phyloP scores from a whole-genome alignment of 2,797 vertebrate genomes.

The Champsocephalus esox region DNA sequence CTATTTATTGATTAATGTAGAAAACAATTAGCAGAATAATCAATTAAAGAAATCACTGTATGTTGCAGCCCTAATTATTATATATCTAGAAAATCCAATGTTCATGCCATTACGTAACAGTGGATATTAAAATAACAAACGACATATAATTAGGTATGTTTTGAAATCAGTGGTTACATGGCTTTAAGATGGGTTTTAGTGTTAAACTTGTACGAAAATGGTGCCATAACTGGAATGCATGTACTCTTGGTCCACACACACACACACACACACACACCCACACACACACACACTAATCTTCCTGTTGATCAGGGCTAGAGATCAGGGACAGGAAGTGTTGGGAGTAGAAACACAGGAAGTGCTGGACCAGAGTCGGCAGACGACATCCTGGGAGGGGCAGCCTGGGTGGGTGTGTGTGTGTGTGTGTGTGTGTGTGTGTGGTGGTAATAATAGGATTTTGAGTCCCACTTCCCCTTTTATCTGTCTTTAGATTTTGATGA shows the following conservation, averaged over 20 bases:
- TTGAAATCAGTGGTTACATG: background rate
- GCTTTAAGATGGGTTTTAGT: background rate
- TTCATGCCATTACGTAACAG: background rate
- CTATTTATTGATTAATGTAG: too few species aligned
- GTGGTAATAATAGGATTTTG: conserved; percentile 19
- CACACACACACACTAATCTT: conserved; percentile 65
- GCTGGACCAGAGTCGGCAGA: conserved; percentile 68
- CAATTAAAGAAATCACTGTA: too few species aligned
- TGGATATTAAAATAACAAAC: background rate
- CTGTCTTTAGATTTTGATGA: conserved; percentile 24
- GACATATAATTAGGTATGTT: background rate
- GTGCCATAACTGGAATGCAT: conserved; percentile 4
- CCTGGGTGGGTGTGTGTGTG: background rate
- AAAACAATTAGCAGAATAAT: too few species aligned
- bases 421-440: too few species aligned
- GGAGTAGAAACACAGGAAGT: conserved; percentile 79
- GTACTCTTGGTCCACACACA: background rate
- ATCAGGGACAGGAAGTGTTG: conserved; percentile 79
- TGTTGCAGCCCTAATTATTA: background rate
- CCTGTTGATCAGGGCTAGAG: conserved; percentile 76
- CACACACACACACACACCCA: too few species aligned
- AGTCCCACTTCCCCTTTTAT: conserved; percentile 56
- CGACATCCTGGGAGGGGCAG: conserved; percentile 80
- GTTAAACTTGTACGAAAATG: background rate
- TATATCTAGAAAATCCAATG: background rate